Evolutionary conservation across 1,140 invertebrate genomes (phyloP).

Genomic region (Drosophila persimilis): DNA sequence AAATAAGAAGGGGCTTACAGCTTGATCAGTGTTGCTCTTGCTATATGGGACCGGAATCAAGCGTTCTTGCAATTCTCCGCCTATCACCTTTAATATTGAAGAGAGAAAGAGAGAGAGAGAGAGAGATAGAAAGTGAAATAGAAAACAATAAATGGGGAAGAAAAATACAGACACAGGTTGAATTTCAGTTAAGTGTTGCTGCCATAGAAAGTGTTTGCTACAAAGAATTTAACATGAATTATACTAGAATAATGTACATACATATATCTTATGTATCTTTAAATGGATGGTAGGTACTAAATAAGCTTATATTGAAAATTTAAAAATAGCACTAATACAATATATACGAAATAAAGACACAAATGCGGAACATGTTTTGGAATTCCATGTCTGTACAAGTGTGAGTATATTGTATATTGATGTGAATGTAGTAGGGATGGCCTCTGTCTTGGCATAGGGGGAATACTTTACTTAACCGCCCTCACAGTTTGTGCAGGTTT

Average conservation of each 20-base stretch:
- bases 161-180: constrained; percentile 52
- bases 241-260: constrained; percentile 7
- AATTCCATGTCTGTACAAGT: too few species aligned
- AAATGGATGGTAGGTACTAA: constrained; percentile 4
- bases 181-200: constrained; percentile 28
- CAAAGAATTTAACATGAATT: constrained; percentile 1
- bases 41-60: constrained; percentile 99
- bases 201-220: constrained; percentile 9
- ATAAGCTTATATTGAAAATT: constrained; percentile 8
- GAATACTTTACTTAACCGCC: too few species aligned
- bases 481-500: too few species aligned
- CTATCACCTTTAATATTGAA: constrained; percentile 93
- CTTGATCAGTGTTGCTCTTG: constrained; percentile 99
- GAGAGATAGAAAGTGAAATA: constrained; percentile 67
- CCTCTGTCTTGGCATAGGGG: too few species aligned
- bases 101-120: constrained; percentile 52
- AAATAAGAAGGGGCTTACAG: constrained; percentile 91
- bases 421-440: too few species aligned
- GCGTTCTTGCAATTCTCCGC: constrained; percentile 99
- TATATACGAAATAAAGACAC: too few species aligned
- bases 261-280: neutral
- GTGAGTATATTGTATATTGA: too few species aligned
- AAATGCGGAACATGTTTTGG: too few species aligned
- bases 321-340: too few species aligned
- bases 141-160: constrained; percentile 73